Evolutionary conservation across 2,888 invertebrate genomes (phyloP).

Genomic region (Rhingia rostrata): DNA sequence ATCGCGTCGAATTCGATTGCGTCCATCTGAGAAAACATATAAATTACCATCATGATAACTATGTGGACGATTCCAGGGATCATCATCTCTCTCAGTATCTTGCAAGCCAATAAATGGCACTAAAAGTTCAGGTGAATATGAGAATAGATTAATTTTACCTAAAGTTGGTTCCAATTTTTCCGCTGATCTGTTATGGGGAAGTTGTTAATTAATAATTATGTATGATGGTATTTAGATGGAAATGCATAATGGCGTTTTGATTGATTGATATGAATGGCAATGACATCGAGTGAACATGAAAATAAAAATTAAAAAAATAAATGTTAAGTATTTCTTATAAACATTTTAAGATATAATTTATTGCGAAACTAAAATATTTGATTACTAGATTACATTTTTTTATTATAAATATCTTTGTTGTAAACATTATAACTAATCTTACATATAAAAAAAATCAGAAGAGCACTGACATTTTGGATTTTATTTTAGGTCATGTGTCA

Average conservation of each 20-base stretch:
- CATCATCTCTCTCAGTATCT: slow-evolving; percentile 76
- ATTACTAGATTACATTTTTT: slow-evolving; percentile 16
- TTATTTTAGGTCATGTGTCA: too few species aligned
- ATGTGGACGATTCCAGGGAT: slow-evolving; percentile 78
- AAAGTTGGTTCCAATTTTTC: slow-evolving; percentile 26
- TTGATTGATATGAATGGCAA: slow-evolving; percentile 28
- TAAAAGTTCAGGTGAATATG: slow-evolving; percentile 75
- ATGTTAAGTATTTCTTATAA: slow-evolving; percentile 3
- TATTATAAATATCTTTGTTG: not conserved
- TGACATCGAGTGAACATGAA: slow-evolving; percentile 57
- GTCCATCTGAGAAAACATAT: slow-evolving; percentile 53
- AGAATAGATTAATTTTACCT: slow-evolving; percentile 56
- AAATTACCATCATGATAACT: slow-evolving; percentile 47
- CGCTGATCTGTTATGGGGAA: slow-evolving; percentile 29
- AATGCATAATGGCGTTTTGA: slow-evolving; percentile 31
- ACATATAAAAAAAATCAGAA: not conserved
- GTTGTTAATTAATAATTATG: not conserved
- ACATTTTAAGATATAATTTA: slow-evolving; percentile 6
- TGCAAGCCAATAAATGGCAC: slow-evolving; percentile 80
- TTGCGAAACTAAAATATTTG: slow-evolving; percentile 16
- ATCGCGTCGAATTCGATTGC: slow-evolving; percentile 50
- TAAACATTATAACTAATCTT: not conserved
- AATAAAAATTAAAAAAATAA: slow-evolving; percentile 35
- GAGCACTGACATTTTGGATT: too few species aligned
- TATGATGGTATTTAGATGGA: slow-evolving; percentile 21